Conservation (phyloP, 2,113 vertebrate genomes). For the Atrichornis clamosus region DNA sequence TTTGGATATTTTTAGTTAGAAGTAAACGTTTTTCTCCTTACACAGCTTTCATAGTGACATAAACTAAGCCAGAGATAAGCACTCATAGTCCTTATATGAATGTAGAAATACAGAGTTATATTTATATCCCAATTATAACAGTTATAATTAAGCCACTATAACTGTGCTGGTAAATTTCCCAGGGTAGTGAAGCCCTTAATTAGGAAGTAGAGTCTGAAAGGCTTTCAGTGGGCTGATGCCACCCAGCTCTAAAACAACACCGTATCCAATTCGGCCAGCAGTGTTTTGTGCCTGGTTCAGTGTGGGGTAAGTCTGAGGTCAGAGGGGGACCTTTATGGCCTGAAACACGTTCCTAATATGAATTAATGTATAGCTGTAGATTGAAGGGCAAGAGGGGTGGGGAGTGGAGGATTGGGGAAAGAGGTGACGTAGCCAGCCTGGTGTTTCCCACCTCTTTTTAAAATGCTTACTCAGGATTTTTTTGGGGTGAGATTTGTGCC, state of each 20-base stretch:
- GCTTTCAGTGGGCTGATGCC: neutral
- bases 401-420: neutral
- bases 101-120: neutral
- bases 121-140: neutral
- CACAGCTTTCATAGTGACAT: neutral
- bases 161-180: neutral
- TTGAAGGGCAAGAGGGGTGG: rapidly evolving
- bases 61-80: slow-evolving; percentile 16
- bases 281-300: neutral
- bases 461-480: neutral
- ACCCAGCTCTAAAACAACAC: neutral
- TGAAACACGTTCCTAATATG: neutral
- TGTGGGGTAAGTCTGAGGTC: neutral
- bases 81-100: neutral
- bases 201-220: neutral
- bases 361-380: neutral
- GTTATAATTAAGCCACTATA: neutral
- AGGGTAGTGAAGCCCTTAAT: neutral
- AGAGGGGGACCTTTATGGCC: neutral
- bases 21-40: neutral
- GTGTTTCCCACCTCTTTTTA: neutral
- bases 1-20: neutral
- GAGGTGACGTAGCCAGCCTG: neutral
- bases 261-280: neutral
- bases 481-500: neutral